Evolutionary conservation across 2,113 vertebrate genomes (phyloP).

Genomic region (Phrynosoma platyrhinos): DNA sequence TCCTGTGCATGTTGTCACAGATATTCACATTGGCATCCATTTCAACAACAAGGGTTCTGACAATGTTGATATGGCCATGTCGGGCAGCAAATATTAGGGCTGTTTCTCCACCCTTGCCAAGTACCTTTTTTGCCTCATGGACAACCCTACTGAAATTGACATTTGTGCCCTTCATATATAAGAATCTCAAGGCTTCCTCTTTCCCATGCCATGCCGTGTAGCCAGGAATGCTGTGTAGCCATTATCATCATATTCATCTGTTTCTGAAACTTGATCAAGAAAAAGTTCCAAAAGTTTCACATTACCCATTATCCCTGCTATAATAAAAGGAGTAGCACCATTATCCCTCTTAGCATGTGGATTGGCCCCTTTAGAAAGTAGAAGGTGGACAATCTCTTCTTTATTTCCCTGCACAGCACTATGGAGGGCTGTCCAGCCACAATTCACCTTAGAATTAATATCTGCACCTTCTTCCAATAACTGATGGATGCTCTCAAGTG

Average conservation of each 20-base stretch:
- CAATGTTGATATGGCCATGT: accelerated
- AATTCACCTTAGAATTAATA: conserved; percentile 55
- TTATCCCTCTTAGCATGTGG: conserved; percentile 69
- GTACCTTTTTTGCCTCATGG: conserved; percentile 36
- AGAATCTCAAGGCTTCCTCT: conserved; percentile 64
- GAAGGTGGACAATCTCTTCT: conserved; percentile 50
- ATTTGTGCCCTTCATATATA: conserved; percentile 54
- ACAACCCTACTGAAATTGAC: conserved; percentile 71
- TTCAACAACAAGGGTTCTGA: conserved; percentile 64
- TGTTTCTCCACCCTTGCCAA: conserved; percentile 72
- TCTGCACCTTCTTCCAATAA: conserved; percentile 69
- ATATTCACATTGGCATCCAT: conserved; percentile 70
- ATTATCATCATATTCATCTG: conserved; percentile 59
- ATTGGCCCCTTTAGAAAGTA: conserved; percentile 69
- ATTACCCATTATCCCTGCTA: conserved; percentile 56
- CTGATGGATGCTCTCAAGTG: neutral
- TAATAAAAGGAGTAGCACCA: conserved; percentile 72
- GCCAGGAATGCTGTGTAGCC: conserved; percentile 82
- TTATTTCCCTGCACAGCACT: neutral
- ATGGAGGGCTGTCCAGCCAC: conserved; percentile 76
- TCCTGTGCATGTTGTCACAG: conserved; percentile 72
- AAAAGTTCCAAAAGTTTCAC: conserved; percentile 61
- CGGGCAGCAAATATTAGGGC: conserved; percentile 77
- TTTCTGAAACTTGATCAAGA: conserved; percentile 35
- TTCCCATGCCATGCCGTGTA: conserved; percentile 24